A percentile compares a stretch with the other conserved stretches of the same genome.
These are phyloP conservation scores for Chloroceryle aenea DNA, from an alignment of 2,113 vertebrate genomes.

Conservation along the genomic window DNA sequence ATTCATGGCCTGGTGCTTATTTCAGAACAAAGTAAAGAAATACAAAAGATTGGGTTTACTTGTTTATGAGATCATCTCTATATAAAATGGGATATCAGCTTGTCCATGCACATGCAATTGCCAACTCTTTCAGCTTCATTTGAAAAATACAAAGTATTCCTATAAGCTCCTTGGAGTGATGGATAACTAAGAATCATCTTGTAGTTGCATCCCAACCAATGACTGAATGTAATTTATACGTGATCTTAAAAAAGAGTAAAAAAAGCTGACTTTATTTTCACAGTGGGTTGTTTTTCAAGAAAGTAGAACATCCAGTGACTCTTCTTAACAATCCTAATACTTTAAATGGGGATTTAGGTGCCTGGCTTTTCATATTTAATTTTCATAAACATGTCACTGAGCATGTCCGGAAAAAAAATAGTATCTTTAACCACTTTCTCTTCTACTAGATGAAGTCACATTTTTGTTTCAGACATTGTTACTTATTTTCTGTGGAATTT, in stretches of 20 bases:
- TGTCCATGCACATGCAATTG: neutral
- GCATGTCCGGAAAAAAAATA: neutral
- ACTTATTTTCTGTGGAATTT: neutral
- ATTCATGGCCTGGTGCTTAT: neutral
- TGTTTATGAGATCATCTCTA: neutral
- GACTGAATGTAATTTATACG: neutral
- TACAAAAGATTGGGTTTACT: neutral
- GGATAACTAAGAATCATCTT: neutral
- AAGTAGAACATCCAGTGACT: neutral
- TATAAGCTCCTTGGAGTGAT: neutral
- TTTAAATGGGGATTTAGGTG: neutral
- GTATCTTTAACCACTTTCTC: neutral
- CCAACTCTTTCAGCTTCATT: neutral
- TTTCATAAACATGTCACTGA: neutral
- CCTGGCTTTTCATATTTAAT: neutral
- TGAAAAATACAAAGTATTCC: neutral
- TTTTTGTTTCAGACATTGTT: neutral
- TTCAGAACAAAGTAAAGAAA: slow-evolving; percentile 23
- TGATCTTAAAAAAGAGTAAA: neutral
- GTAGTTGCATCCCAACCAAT: neutral
- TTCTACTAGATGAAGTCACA: neutral
- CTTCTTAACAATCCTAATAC: neutral
- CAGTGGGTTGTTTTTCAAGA: neutral
- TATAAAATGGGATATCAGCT: neutral
- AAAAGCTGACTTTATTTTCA: neutral